Conservation (phyloP, 2,888 invertebrate species). For the Criorhina ranunculi region DNA sequence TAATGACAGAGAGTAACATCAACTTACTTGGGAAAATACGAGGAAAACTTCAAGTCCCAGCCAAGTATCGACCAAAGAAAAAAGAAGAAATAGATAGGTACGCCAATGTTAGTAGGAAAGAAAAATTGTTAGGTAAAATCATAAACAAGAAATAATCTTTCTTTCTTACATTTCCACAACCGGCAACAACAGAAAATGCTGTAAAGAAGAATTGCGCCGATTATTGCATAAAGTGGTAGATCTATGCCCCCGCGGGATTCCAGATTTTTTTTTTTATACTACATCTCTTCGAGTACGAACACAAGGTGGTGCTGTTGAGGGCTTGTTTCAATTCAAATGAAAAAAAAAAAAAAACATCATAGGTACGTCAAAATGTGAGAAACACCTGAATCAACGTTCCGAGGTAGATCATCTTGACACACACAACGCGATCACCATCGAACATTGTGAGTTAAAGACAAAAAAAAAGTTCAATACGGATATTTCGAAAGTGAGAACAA, state of each 20-base stretch:
- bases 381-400: conserved; percentile 60
- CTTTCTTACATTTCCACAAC: too few relatives aligned
- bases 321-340: conserved; percentile 4
- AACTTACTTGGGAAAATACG: conserved; percentile 54
- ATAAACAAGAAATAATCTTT: conserved; percentile 63
- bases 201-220: conserved; percentile 49
- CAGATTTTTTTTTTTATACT: conserved; percentile 2
- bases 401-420: conserved; percentile 21
- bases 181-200: conserved; percentile 46
- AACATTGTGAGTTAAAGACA: conserved; percentile 34
- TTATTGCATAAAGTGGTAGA: conserved; percentile 51
- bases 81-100: background rate
- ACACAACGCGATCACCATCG: conserved; percentile 16
- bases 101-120: conserved; percentile 22
- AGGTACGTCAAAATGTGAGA: conserved; percentile 11
- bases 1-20: conserved; percentile 66
- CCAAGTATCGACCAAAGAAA: conserved; percentile 1
- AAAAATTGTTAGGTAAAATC: conserved; percentile 57
- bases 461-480: background rate
- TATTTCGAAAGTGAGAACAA: conserved; percentile 10
- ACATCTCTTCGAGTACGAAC: conserved; percentile 17
- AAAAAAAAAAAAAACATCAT: conserved; percentile 10
- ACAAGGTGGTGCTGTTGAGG: background rate
- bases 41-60: conserved; percentile 53
- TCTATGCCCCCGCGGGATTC: conserved; percentile 45